Conservation (phyloP, 92 coral and sea anemone genomes). For the Montipora capitata region DNA sequence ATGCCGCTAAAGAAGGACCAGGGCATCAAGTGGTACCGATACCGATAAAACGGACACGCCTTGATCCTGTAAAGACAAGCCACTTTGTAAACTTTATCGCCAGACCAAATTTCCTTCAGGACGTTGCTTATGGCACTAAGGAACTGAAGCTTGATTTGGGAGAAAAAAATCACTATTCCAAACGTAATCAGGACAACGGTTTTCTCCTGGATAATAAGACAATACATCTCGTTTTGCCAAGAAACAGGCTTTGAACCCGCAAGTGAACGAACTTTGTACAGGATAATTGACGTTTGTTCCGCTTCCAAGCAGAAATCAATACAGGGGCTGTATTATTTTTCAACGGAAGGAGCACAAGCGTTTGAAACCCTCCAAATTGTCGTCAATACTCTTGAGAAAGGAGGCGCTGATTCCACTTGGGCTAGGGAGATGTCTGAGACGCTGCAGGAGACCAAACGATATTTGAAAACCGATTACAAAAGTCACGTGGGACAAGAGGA, state of each 20-base stretch:
- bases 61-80: slow-evolving; percentile 34
- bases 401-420: too few species aligned
- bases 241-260: slow-evolving; percentile 44
- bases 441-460: too few species aligned
- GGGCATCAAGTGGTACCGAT: slow-evolving; percentile 46
- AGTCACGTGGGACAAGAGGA: too few species aligned
- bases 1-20: slow-evolving; percentile 45
- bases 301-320: slow-evolving; percentile 23
- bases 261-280: slow-evolving; percentile 44
- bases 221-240: slow-evolving; percentile 49
- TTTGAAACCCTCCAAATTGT: slow-evolving; percentile 18
- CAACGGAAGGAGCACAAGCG: slow-evolving; percentile 35
- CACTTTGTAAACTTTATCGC: slow-evolving; percentile 21
- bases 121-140: slow-evolving; percentile 34
- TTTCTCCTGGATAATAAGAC: slow-evolving; percentile 33
- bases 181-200: slow-evolving; percentile 34
- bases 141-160: slow-evolving; percentile 25
- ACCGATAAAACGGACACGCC: slow-evolving; percentile 33
- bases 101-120: slow-evolving; percentile 29
- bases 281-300: slow-evolving; percentile 39
- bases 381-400: too few species aligned
- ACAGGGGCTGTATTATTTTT: slow-evolving; percentile 24
- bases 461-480: too few species aligned
- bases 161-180: slow-evolving; percentile 35
- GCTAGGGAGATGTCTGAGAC: background rate